phyloP scores from a whole-genome alignment of 2,888 invertebrate species.

The Drosophila helvetica region DNA sequence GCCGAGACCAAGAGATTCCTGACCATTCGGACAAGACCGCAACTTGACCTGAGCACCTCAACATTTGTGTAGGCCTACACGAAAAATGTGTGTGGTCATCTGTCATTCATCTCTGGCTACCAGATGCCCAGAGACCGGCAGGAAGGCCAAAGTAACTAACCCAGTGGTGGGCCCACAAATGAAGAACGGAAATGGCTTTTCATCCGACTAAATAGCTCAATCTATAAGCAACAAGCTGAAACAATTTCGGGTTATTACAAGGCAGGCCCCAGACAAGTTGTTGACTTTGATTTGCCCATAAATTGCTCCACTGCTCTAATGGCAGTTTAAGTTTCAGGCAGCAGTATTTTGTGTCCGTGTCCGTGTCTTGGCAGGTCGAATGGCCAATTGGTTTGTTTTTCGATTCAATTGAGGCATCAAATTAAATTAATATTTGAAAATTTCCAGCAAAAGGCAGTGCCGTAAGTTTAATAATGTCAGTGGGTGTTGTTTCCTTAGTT shows the following conservation, averaged over 20 bases:
- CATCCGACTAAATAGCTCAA: slow-evolving; percentile 12
- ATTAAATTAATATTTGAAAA: slow-evolving; percentile 48
- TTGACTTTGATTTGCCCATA: slow-evolving; percentile 35
- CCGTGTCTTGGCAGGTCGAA: not conserved
- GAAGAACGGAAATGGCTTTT: slow-evolving; percentile 2
- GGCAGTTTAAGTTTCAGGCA: slow-evolving; percentile 25
- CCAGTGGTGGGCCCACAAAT: not conserved
- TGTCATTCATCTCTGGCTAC: slow-evolving; percentile 19
- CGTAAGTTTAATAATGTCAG: slow-evolving; percentile 23
- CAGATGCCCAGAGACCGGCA: not conserved
- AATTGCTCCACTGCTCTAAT: slow-evolving; percentile 20
- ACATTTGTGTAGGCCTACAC: slow-evolving; percentile 21
- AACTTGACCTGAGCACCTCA: slow-evolving; percentile 17
- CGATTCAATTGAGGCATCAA: slow-evolving; percentile 55
- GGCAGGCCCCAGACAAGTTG: slow-evolving; percentile 15
- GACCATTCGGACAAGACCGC: slow-evolving; percentile 5
- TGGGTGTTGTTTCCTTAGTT: not conserved
- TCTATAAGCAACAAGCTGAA: slow-evolving; percentile 40
- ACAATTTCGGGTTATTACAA: slow-evolving; percentile 31
- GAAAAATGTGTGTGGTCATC: slow-evolving; percentile 30
- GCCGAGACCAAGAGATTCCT: not conserved
- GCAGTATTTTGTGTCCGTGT: not conserved
- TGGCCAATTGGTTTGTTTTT: slow-evolving; percentile 36
- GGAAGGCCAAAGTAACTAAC: slow-evolving; percentile 7
- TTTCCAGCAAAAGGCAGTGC: slow-evolving; percentile 31